Evolutionary conservation across 2,797 vertebrate species (phyloP), one percentile per base, ranked within the genome.

Genomic region (Sciurus carolinensis): DNA sequence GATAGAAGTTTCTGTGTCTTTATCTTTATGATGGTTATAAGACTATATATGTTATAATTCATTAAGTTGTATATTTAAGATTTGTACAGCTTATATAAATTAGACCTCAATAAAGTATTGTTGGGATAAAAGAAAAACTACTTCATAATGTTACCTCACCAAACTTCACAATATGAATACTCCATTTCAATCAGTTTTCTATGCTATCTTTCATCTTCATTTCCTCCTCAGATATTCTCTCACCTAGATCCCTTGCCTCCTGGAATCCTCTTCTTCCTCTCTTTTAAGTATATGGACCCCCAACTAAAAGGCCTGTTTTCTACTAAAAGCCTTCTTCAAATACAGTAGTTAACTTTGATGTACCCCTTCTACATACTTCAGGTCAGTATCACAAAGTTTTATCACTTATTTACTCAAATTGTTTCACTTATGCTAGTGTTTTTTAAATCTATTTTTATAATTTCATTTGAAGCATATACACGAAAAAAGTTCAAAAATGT

Each of bases 121-220:
- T 42, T 87, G 59, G 30, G 50, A 87, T 75, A 75, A 91, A 95
- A 84, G 28, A 81, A 95, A 93, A 96, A 75, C 76, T 90, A 90
- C 26, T 59, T 77, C 66, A 91, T 30, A 80, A 80, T 67, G 66
- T 67, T 67, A 91, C 36, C 59, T 87, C 26, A 57, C 54, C 54
- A 22, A 57, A 57, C 54, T 57, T 54, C 54, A 20, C 42, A 93
- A 62, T 92, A 80, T 86, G 24, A 59, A 72, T 52, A 87, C 36
- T 73, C 71, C n/a, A 80, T 87, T 91, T 87, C 12, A 91, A 18
- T 80, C 42, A 91, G 4, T 1, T 4, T 50, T 91, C 50, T 80
- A 44, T 54, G 15, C 66, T 95, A 39, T 93, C 36, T 85, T 91
- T 75, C 26, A 91, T 42, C 59, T n/a, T 93, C 71, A 87, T 42